Conservation (phyloP, 2,113 vertebrate genomes). For the Eptesicus fuscus region DNA sequence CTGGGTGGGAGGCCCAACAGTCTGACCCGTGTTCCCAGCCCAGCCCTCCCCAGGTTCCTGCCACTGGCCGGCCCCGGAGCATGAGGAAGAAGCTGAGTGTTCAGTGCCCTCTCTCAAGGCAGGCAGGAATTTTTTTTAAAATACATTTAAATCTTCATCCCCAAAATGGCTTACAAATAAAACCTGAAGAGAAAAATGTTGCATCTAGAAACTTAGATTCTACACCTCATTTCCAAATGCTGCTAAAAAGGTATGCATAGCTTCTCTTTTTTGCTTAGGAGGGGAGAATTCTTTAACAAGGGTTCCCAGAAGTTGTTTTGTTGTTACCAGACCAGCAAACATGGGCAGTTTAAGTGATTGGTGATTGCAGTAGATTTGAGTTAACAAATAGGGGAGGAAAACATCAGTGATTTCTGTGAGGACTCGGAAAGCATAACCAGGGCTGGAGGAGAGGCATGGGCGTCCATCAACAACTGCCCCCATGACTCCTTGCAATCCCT, state of each 20-base stretch:
- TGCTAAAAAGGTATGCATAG: background rate
- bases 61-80: fast-evolving
- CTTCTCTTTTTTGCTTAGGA: background rate
- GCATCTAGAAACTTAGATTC: background rate
- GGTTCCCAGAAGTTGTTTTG: background rate
- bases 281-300: background rate
- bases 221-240: background rate
- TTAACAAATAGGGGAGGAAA: background rate
- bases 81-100: fast-evolving
- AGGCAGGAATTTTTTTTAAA: background rate
- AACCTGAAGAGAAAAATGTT: background rate
- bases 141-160: background rate
- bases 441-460: background rate
- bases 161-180: background rate
- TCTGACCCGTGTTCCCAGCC: fast-evolving
- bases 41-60: fast-evolving
- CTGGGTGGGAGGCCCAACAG: too few relatives aligned
- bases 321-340: background rate
- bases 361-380: background rate
- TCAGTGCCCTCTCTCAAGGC: fast-evolving
- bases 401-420: background rate
- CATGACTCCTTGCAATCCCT: background rate
- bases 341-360: background rate
- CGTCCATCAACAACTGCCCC: background rate
- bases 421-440: background rate